Conservation (phyloP, 2,888 invertebrate genomes). For the Norana najaformis region DNA sequence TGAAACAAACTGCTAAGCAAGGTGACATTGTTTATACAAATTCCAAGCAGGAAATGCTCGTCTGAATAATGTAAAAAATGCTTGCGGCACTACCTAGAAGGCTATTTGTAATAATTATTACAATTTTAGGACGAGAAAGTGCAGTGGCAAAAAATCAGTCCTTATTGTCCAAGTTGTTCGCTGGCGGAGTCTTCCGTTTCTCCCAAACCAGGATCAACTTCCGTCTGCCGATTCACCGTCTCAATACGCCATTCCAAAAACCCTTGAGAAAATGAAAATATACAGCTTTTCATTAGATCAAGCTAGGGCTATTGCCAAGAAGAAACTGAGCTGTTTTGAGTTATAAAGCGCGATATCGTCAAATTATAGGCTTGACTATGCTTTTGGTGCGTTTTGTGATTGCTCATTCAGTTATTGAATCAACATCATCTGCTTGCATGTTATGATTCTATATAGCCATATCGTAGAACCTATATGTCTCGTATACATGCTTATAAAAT, state of each 20-base stretch:
- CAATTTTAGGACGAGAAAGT: background rate
- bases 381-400: too few relatives aligned
- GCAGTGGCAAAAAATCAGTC: constrained; percentile 13
- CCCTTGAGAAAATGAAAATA: background rate
- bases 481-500: too few relatives aligned
- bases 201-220: background rate
- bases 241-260: background rate
- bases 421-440: too few relatives aligned
- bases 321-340: too few relatives aligned
- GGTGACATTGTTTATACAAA: background rate
- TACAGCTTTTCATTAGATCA: too few relatives aligned
- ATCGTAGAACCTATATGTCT: too few relatives aligned
- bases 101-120: background rate
- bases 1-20: background rate
- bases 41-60: background rate
- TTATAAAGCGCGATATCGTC: too few relatives aligned
- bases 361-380: too few relatives aligned
- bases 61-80: background rate
- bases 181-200: background rate
- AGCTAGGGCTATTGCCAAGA: too few relatives aligned
- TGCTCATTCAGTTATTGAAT: too few relatives aligned
- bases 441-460: too few relatives aligned
- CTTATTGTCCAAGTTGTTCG: background rate
- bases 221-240: background rate
- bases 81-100: constrained; percentile 13